Evolutionary conservation across 2,797 vertebrate species (phyloP).

Genomic region (Cirrhinus molitorella): DNA sequence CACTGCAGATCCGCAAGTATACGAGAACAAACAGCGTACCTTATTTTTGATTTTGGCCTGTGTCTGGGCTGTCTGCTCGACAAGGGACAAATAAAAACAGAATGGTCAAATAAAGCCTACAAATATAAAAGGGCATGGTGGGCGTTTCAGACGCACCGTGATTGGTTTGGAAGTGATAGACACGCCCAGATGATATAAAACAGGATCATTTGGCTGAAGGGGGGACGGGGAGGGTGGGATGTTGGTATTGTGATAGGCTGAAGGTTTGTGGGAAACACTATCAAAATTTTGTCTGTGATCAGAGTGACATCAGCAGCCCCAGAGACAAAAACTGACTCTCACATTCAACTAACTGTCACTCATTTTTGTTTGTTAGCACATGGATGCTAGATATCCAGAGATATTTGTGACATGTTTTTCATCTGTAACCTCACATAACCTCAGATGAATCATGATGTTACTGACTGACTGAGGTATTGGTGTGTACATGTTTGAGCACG

Average conservation of each 20-base stretch:
- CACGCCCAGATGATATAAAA: constrained; percentile 63
- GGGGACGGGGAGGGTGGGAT: constrained; percentile 46
- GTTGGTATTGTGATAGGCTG: constrained; percentile 47
- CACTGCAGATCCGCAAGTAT: constrained; percentile 17
- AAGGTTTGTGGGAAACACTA: constrained; percentile 37
- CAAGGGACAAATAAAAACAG: constrained; percentile 85
- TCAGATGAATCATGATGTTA: constrained; percentile 22
- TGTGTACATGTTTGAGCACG: background rate
- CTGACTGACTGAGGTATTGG: background rate
- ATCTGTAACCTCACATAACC: constrained; percentile 2
- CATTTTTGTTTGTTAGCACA: constrained; percentile 38
- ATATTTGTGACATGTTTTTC: constrained; percentile 28
- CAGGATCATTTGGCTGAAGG: constrained; percentile 55
- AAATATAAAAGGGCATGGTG: constrained; percentile 42
- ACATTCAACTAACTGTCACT: constrained; percentile 50
- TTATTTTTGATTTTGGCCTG: constrained; percentile 97
- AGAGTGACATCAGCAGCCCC: constrained; percentile 64
- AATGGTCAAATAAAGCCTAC: constrained; percentile 80
- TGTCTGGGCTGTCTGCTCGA: constrained; percentile 95
- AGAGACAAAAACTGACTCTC: constrained; percentile 54
- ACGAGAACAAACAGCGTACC: constrained; percentile 87
- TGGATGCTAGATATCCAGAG: background rate
- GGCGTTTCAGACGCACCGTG: background rate
- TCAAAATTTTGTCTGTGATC: constrained; percentile 66
- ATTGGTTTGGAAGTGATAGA: constrained; percentile 49